Evolutionary conservation across 1,140 invertebrate genomes (phyloP).

Genomic region (Arion vulgaris): DNA sequence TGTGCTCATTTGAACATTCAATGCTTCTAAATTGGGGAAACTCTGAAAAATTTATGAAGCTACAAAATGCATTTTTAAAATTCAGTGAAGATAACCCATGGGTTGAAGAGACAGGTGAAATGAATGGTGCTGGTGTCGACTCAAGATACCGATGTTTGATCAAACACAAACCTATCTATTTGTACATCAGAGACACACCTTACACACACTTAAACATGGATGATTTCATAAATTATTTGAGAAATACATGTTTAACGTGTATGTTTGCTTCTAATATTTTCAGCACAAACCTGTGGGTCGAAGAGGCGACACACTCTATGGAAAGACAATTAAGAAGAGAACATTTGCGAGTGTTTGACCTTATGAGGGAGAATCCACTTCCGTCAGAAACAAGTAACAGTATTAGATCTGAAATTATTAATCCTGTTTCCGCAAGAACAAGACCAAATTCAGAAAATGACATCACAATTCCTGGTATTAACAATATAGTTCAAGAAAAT

Average conservation of each 20-base stretch:
- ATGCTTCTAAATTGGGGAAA: slow-evolving; percentile 18
- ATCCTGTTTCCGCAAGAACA: too few relatives aligned
- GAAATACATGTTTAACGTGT: background rate
- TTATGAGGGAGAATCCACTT: background rate
- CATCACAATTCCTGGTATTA: background rate
- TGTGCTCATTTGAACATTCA: background rate
- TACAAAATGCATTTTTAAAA: background rate
- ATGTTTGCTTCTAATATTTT: background rate
- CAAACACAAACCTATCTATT: background rate
- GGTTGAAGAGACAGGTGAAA: background rate
- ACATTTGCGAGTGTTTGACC: background rate
- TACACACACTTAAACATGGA: background rate
- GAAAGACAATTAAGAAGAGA: background rate
- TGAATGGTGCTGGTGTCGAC: background rate
- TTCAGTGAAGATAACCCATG: background rate
- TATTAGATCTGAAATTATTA: background rate
- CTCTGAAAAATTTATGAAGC: background rate
- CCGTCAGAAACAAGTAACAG: background rate
- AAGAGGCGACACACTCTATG: background rate
- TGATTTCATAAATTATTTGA: background rate
- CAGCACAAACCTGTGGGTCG: background rate
- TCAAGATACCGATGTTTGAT: background rate
- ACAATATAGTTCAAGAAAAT: background rate
- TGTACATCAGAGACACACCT: background rate
- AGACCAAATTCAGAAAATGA: background rate